These are phyloP conservation scores for Pocota personata DNA, from an alignment of 2,888 invertebrate species.

Conservation along the genomic window DNA sequence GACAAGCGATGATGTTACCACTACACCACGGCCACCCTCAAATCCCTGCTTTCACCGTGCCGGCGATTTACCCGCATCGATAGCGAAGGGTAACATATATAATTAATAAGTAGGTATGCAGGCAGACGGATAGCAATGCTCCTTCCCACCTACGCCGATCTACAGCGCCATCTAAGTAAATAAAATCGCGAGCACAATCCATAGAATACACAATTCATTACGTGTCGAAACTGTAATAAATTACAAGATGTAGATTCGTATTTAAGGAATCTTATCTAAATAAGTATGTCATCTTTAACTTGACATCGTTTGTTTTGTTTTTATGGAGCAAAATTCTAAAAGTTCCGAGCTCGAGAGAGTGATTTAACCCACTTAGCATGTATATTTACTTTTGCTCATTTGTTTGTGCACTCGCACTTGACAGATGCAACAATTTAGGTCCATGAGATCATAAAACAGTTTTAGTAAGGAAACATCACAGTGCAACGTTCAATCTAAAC, in stretches of 20 bases:
- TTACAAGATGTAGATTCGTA: constrained; percentile 13
- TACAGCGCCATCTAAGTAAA: background rate
- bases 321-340: background rate
- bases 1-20: too few relatives aligned
- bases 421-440: constrained; percentile 56
- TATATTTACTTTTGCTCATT: constrained; percentile 25
- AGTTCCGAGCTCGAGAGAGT: background rate
- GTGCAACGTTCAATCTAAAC: constrained; percentile 42
- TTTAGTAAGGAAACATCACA: constrained; percentile 12
- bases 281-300: constrained; percentile 48
- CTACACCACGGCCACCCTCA: too few relatives aligned
- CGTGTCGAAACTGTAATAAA: constrained; percentile 34
- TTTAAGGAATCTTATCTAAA: constrained; percentile 29
- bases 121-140: too few relatives aligned
- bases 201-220: background rate
- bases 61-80: too few relatives aligned
- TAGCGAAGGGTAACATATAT: too few relatives aligned
- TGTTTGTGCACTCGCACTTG: constrained; percentile 41
- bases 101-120: too few relatives aligned
- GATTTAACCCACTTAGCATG: constrained; percentile 54
- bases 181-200: background rate
- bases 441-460: constrained; percentile 58
- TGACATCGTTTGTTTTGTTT: constrained; percentile 44
- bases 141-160: too few relatives aligned
- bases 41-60: too few relatives aligned